Base-by-base conservation (phyloP, 2,888 invertebrate genomes). In the Ennomos erosarius region DNA sequence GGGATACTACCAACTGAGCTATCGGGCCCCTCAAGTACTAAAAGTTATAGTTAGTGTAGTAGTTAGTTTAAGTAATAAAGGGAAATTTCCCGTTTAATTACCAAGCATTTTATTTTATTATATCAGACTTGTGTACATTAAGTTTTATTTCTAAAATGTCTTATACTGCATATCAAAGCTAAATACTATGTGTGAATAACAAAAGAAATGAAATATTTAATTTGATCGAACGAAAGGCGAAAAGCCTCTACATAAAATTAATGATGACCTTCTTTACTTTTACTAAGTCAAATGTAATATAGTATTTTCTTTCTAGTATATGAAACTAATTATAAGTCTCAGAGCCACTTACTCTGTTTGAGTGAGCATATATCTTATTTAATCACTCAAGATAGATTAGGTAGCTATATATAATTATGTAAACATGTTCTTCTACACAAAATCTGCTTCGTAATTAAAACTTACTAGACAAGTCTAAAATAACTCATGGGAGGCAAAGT, bases 211-310 rank as follows among this genome's bases (percentile, higher is more conserved):
- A 36, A 36, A 46, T 36, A 11, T 39, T 33, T 48, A 38, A 38
- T 48, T 38, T 48, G 11, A 34, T 35, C 11, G 13, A 37, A 38
- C 10, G 4, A 46, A 12, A 33, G 2, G 26, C 8, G 10, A 36
- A 39, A 48, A 26, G 8, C 12, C 39, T 49, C 33, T 39, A 12
- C 39, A 12, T 42, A 42, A 42, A 50, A 50, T 35, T 10, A 50
- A 50, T 35, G 34, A 38, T 34, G 34, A 50, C 50, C 0, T 42
- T 47, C 12, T 38, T n/a, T 2, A 49, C 12, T 33, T 12, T 35
- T n/a, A 1, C 40, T 35, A 50, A 50, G 42, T 50, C 34, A 42
- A 50, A 11, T 39, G 34, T 35, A 35, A 50, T 12, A 38, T 16
- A 37, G 3, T 26, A 26, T 33, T 48, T 26, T 45, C 8, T n/a